A percentile compares a stretch with the other conserved stretches of the same genome.
Evolutionary conservation across 2,797 vertebrate species (phyloP).

Genomic region (Enoplosus armatus): DNA sequence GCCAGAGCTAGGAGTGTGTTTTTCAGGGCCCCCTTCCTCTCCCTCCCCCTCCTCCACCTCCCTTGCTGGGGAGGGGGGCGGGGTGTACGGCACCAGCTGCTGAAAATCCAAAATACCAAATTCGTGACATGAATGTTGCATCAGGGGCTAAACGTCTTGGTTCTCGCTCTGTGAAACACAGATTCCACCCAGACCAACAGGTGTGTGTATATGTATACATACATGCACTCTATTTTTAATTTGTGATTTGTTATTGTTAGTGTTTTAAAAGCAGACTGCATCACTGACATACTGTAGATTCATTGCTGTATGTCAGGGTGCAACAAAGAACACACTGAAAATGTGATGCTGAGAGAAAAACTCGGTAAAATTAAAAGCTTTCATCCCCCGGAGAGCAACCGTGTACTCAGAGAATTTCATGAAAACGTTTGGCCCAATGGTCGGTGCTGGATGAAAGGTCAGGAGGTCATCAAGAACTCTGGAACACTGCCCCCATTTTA

Average conservation of each 20-base stretch:
- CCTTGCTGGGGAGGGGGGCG: conserved; percentile 8
- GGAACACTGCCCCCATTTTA: neutral
- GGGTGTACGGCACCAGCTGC: conserved; percentile 32
- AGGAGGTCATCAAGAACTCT: neutral
- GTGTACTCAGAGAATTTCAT: neutral
- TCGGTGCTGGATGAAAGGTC: neutral
- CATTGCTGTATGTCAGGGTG: neutral
- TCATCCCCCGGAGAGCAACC: neutral
- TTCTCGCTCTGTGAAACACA: neutral
- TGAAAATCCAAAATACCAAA: conserved; percentile 68
- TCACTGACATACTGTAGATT: neutral
- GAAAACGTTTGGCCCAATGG: neutral
- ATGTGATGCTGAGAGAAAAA: neutral
- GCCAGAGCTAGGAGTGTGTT: conserved; percentile 64
- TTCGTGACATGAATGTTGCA: conserved; percentile 70
- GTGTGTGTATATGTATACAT: neutral
- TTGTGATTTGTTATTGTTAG: neutral
- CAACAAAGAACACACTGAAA: neutral
- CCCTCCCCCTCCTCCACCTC: conserved; percentile 12
- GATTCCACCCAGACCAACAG: neutral
- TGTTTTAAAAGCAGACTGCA: neutral
- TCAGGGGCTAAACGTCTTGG: conserved; percentile 31
- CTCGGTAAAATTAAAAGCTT: neutral
- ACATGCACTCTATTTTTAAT: neutral
- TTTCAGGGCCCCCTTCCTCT: conserved; percentile 47